Evolutionary conservation across 2,888 invertebrate species (phyloP), one percentile per base, ranked within the genome.

Genomic region (Troides oblongomaculatus): DNA sequence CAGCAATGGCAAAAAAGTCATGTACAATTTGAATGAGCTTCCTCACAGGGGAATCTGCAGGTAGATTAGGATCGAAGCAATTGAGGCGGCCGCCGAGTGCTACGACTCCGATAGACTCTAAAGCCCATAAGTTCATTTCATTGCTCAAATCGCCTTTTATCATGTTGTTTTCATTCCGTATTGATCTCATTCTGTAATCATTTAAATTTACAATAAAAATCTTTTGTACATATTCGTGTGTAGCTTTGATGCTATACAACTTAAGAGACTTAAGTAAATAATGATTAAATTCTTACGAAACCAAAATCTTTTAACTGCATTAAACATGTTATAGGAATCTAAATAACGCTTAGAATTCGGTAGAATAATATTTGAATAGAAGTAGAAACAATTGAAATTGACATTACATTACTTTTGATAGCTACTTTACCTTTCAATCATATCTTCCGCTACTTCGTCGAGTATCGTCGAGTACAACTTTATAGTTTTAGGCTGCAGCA

Each of bases 401-500:
- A 30, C 5, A 30, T 30, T 8, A 39, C 12, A 46, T 46, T 12
- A n/a, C 18, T 53, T n/a, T 53, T 53, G 1, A 53, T n/a, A 53
- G 14, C 53, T 53, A n/a, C 18, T 1, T 5, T 82, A 95, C 95
- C 95, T 94, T 74, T 87, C 72, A 10, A 96, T 87, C 85, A 97
- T 95, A 71, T 95, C 94, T 58, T 90, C 81, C 0, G 95, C 95
- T 0, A 96, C 95, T 74, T 94, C 93, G 78, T 95, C 94, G 62
- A 96, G 94, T 8, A 93, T 92, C 10, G 89, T 86, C 2, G 94
- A 87, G 79, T 96, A 97, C 75, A 95, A 93, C 77, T 94, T 94
- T 0, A 96, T 95, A 0, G 94, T 95, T 76, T 94, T 94, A 0
- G 96, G 95, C 79, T 96, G 95, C 77, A 97, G 87, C 94, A 97